phyloP scores from a whole-genome alignment of 2,113 vertebrate species.

The Toxotes jaculatrix region DNA sequence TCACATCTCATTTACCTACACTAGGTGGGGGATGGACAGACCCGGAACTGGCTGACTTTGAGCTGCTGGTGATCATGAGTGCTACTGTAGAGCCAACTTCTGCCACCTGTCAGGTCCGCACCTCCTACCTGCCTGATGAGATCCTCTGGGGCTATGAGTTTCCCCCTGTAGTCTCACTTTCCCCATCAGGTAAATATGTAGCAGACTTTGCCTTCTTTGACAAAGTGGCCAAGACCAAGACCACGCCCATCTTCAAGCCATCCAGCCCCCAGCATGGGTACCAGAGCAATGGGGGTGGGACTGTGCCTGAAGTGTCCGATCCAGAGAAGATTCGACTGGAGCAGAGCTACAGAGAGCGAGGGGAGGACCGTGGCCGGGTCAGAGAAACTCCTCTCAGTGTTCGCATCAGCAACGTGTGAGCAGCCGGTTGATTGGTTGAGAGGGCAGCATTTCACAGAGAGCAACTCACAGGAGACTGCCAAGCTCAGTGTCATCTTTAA shows the following conservation, averaged over 20 bases:
- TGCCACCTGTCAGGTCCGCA: slow-evolving; percentile 96
- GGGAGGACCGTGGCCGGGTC: slow-evolving; percentile 73
- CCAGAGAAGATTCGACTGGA: slow-evolving; percentile 92
- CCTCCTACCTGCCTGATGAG: slow-evolving; percentile 97
- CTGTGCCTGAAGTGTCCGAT: slow-evolving; percentile 76
- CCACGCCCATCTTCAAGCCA: slow-evolving; percentile 81
- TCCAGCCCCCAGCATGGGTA: slow-evolving; percentile 69
- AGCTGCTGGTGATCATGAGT: slow-evolving; percentile 94
- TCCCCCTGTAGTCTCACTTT: slow-evolving; percentile 93
- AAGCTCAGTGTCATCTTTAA: neutral
- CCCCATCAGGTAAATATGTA: slow-evolving; percentile 95
- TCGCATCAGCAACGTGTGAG: slow-evolving; percentile 93
- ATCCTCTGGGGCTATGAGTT: slow-evolving; percentile 99
- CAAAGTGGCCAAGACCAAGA: slow-evolving; percentile 90
- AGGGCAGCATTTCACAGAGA: neutral
- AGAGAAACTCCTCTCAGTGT: slow-evolving; percentile 89
- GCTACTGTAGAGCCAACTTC: slow-evolving; percentile 97
- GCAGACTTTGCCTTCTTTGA: slow-evolving; percentile 97
- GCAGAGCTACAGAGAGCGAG: slow-evolving; percentile 85
- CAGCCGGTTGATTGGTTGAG: neutral
- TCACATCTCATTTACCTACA: neutral
- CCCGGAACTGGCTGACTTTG: slow-evolving; percentile 92
- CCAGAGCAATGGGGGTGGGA: slow-evolving; percentile 74
- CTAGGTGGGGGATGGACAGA: slow-evolving; percentile 84
- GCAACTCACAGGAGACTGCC: neutral